Conservation (phyloP, 1,140 invertebrate genomes). For the Wiebesia pumilae region DNA sequence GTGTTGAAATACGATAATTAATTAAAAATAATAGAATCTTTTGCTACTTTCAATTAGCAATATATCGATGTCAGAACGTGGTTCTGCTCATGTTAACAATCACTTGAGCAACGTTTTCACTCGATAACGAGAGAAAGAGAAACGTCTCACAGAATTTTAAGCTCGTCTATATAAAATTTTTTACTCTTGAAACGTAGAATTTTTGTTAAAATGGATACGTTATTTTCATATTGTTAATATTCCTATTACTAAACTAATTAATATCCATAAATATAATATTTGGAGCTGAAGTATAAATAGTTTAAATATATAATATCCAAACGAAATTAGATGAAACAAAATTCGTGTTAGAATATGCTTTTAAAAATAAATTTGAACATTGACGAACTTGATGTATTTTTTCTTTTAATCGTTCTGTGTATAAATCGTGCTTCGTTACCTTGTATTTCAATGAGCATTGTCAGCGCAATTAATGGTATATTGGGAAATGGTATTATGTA, state of each 20-base stretch:
- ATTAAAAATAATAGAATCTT: background rate
- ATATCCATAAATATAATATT: too few species aligned
- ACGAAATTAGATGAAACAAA: too few species aligned
- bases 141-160: background rate
- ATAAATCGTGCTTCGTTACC: background rate
- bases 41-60: background rate
- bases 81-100: background rate
- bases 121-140: background rate
- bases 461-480: background rate
- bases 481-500: background rate
- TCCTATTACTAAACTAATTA: too few species aligned
- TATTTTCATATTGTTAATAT: too few species aligned
- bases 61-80: background rate
- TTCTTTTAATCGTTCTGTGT: background rate
- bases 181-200: background rate
- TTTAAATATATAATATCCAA: too few species aligned
- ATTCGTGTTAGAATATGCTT: too few species aligned
- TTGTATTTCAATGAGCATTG: constrained; percentile 1
- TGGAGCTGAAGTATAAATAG: too few species aligned
- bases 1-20: background rate
- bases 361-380: background rate
- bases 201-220: too few species aligned
- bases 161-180: background rate
- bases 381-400: background rate
- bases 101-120: background rate